phyloP scores from a whole-genome alignment of 2,113 vertebrate genomes.

The Tapirus terrestris region DNA sequence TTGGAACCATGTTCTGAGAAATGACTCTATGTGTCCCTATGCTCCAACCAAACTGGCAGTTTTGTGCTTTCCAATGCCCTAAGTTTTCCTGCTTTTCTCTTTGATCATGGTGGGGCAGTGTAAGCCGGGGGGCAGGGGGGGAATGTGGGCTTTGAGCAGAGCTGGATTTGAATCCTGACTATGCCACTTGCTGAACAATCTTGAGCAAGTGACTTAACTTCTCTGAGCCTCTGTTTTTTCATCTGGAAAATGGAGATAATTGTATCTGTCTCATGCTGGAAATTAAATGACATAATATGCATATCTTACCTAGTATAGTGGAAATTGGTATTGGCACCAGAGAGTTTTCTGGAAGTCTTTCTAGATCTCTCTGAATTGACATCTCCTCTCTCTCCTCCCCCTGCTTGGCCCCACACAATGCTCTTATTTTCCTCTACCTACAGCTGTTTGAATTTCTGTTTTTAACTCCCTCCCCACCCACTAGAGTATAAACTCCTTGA shows the following conservation, averaged over 20 bases:
- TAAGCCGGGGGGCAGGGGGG: neutral
- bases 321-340: neutral
- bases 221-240: neutral
- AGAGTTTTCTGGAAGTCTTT: neutral
- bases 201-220: neutral
- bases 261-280: neutral
- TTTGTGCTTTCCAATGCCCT: neutral
- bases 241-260: neutral
- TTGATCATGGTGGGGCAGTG: neutral
- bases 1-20: neutral
- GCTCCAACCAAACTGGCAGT: neutral
- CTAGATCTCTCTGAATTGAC: neutral
- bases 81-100: neutral
- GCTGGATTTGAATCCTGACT: neutral
- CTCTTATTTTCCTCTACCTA: neutral
- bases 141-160: neutral
- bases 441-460: neutral
- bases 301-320: neutral
- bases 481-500: neutral
- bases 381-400: neutral
- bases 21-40: neutral
- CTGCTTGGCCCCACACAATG: neutral
- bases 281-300: neutral
- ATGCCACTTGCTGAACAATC: neutral
- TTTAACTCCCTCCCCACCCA: neutral